Conservation (phyloP, 2,113 vertebrate genomes). For the Xiphophorus maculatus region DNA sequence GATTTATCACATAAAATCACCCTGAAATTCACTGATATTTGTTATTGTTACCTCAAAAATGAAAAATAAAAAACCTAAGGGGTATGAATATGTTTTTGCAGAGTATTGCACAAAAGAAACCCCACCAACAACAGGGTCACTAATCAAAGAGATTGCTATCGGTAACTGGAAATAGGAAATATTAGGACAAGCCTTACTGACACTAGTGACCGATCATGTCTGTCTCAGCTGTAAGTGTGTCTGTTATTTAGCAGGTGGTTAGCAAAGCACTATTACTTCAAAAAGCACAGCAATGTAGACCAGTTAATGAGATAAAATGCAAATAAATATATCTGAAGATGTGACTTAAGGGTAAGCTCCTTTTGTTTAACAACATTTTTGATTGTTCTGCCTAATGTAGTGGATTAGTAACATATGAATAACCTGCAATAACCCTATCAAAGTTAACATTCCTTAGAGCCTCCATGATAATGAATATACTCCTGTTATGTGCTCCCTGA, state of each 20-base stretch:
- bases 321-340: conserved; percentile 46
- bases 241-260: conserved; percentile 30
- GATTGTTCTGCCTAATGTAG: conserved; percentile 33
- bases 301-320: conserved; percentile 47
- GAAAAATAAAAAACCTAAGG: conserved; percentile 13
- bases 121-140: conserved; percentile 60
- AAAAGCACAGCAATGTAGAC: conserved; percentile 74
- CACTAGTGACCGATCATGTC: conserved; percentile 21
- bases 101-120: background rate
- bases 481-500: conserved; percentile 39
- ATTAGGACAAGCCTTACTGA: conserved; percentile 53
- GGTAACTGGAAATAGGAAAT: conserved; percentile 59
- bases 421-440: conserved; percentile 60
- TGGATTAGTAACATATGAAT: conserved; percentile 44
- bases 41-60: background rate
- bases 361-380: conserved; percentile 49
- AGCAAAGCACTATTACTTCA: conserved; percentile 75
- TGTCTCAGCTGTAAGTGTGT: conserved; percentile 13
- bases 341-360: conserved; percentile 48
- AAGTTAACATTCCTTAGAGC: conserved; percentile 47
- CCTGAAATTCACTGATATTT: background rate
- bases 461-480: conserved; percentile 26
- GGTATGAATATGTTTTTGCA: background rate
- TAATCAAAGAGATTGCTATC: conserved; percentile 38
- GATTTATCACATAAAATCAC: background rate